Evolutionary conservation across 1,140 invertebrate species (phyloP).

Genomic region (Hirudo medicinalis): DNA sequence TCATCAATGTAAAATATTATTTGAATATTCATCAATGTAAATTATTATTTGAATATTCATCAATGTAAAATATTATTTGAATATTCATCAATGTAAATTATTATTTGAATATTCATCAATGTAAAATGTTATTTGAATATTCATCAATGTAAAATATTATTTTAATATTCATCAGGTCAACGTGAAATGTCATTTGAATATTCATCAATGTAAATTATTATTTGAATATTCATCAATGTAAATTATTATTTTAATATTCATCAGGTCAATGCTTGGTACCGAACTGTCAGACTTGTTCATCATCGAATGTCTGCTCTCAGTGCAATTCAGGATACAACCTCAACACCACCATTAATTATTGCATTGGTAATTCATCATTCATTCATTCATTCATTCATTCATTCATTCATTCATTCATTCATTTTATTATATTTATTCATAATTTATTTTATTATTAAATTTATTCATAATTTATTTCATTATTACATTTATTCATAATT

Average conservation of each 20-base stretch:
- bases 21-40: neutral
- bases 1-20: neutral
- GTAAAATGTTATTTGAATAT: too few relatives aligned
- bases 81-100: neutral
- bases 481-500: too few relatives aligned
- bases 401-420: too few relatives aligned
- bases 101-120: neutral
- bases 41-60: neutral
- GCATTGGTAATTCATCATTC: neutral
- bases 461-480: too few relatives aligned
- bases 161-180: neutral
- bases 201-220: neutral
- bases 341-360: neutral
- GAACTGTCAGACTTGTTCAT: neutral
- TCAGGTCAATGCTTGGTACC: neutral
- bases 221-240: neutral
- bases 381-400: constrained; percentile 5
- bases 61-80: neutral
- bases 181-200: too few relatives aligned
- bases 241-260: neutral
- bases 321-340: neutral
- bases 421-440: too few relatives aligned
- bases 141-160: neutral
- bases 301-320: neutral
- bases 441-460: too few relatives aligned